Evolutionary conservation across 2,113 vertebrate genomes (phyloP).

Genomic region (Aepyceros melampus): DNA sequence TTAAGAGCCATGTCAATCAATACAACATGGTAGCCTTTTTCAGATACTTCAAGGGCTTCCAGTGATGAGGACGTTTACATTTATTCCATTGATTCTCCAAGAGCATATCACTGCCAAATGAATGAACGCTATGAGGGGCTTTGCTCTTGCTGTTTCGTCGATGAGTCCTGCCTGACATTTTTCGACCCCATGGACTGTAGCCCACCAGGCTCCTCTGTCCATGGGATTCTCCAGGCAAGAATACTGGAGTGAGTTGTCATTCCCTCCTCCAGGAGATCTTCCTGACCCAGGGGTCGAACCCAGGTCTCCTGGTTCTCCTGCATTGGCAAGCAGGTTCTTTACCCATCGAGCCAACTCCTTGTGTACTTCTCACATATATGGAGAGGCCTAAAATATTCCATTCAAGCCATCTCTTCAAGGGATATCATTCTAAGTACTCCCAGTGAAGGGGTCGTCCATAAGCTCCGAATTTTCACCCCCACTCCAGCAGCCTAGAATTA

Average conservation of each 20-base stretch:
- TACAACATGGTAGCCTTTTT: neutral
- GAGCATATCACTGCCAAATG: neutral
- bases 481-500: neutral
- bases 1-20: neutral
- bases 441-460: too few species aligned
- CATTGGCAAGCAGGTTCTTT: neutral
- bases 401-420: neutral
- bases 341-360: rapidly evolving
- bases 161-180: neutral
- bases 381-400: neutral
- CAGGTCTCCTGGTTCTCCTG: neutral
- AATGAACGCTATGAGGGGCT: neutral
- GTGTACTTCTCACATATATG: neutral
- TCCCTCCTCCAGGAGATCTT: neutral
- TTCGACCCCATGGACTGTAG: neutral
- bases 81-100: neutral
- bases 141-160: neutral
- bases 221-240: neutral
- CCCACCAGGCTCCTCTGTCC: neutral
- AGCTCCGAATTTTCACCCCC: neutral
- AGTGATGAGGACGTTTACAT: neutral
- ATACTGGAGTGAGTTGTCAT: neutral
- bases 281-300: neutral
- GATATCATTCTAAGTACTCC: too few species aligned
- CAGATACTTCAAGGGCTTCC: neutral